Conservation (phyloP, 2,797 vertebrate species). For the Lepus oiostolus region DNA sequence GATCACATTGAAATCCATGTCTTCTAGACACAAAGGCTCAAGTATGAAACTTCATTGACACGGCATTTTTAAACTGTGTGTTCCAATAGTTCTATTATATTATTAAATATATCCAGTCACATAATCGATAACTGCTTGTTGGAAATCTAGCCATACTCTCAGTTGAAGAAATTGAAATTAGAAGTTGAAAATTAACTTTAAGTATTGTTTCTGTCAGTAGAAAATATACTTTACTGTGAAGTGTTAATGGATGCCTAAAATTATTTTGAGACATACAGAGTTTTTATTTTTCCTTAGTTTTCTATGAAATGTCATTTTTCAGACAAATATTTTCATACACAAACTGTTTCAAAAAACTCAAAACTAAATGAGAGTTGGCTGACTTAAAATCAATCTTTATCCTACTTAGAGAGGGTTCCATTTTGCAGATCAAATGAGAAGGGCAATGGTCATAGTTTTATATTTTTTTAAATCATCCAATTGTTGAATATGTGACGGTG, state of each 20-base stretch:
- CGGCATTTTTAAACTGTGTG: neutral
- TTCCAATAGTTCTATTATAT: neutral
- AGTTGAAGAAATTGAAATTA: slow-evolving; percentile 30
- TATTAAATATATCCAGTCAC: neutral
- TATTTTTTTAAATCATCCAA: neutral
- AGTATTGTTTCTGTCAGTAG: neutral
- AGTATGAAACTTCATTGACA: neutral
- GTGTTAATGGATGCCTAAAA: neutral
- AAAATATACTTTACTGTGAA: neutral
- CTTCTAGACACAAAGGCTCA: neutral
- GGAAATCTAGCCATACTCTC: neutral
- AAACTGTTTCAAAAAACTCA: neutral
- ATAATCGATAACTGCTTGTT: neutral
- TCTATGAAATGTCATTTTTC: neutral
- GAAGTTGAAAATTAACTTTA: neutral
- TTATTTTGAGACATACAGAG: slow-evolving; percentile 6
- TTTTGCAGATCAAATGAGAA: slow-evolving; percentile 52
- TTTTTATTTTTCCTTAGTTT: neutral
- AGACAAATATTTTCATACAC: slow-evolving; percentile 13
- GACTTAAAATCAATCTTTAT: neutral
- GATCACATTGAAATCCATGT: neutral
- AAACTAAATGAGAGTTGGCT: slow-evolving; percentile 51
- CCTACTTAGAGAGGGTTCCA: slow-evolving; percentile 17
- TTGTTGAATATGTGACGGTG: slow-evolving; percentile 19
- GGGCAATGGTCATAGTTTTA: neutral